A percentile compares a stretch with the other conserved stretches of the same genome.
Evolutionary conservation across 2,797 vertebrate genomes (phyloP).

Genomic region (Rhynchonycteris naso): DNA sequence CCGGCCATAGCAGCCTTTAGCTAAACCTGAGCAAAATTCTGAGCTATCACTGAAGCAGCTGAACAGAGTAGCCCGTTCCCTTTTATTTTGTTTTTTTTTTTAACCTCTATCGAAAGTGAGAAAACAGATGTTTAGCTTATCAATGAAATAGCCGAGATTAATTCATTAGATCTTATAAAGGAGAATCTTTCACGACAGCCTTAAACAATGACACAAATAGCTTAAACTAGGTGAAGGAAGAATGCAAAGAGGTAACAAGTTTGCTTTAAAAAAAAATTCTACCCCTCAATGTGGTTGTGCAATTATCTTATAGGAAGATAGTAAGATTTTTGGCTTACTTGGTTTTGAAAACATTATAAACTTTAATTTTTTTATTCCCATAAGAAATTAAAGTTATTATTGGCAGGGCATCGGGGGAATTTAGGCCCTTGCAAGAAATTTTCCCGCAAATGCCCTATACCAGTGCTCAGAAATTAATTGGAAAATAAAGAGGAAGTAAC

Average conservation of each 20-base stretch:
- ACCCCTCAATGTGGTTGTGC: not conserved
- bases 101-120: not conserved
- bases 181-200: not conserved
- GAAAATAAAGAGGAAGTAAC: slow-evolving; percentile 27
- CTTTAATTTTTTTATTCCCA: slow-evolving; percentile 31
- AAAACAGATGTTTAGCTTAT: not conserved
- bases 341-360: not conserved
- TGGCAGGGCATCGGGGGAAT: not conserved
- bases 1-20: too few species aligned
- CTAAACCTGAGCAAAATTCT: not conserved
- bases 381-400: slow-evolving; percentile 21
- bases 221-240: not conserved
- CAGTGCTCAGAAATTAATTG: not conserved
- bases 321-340: not conserved
- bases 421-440: not conserved
- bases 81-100: not conserved
- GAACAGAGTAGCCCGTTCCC: not conserved
- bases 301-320: not conserved
- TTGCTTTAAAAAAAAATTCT: not conserved
- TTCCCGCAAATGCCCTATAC: not conserved
- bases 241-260: not conserved
- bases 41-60: not conserved
- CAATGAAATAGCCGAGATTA: not conserved
- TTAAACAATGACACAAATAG: not conserved
- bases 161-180: not conserved